Conservation (phyloP, 1,140 invertebrate species). For the Drosophila gunungcola region DNA sequence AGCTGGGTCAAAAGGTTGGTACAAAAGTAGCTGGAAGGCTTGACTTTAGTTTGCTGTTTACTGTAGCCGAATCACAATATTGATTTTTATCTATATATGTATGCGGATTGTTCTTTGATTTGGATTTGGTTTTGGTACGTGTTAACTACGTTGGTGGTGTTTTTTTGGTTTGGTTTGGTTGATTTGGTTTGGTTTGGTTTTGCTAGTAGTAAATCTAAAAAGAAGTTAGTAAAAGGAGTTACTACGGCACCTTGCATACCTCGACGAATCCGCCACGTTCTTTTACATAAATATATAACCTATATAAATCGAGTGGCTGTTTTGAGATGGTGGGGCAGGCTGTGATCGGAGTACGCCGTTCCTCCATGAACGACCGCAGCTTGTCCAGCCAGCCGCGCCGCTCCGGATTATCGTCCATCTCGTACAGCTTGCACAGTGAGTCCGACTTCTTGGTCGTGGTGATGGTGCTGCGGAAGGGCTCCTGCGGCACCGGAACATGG, state of each 20-base stretch:
- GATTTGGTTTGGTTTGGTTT: slow-evolving; percentile 68
- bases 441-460: slow-evolving; percentile 91
- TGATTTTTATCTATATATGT: slow-evolving; percentile 20
- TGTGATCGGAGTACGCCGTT: slow-evolving; percentile 95
- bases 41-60: slow-evolving; percentile 50
- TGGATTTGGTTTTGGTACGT: slow-evolving; percentile 66
- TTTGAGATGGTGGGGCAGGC: slow-evolving; percentile 98
- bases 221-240: slow-evolving; percentile 85
- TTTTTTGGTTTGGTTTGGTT: slow-evolving; percentile 57
- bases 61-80: slow-evolving; percentile 32
- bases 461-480: slow-evolving; percentile 91
- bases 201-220: slow-evolving; percentile 84
- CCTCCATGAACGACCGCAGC: slow-evolving; percentile 96
- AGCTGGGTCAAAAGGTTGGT: slow-evolving; percentile 28
- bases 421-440: slow-evolving; percentile 96
- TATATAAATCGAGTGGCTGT: slow-evolving; percentile 98
- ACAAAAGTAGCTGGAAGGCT: slow-evolving; percentile 29
- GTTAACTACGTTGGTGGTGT: slow-evolving; percentile 65
- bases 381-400: slow-evolving; percentile 96
- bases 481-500: slow-evolving; percentile 91
- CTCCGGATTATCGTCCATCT: slow-evolving; percentile 98
- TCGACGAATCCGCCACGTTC: slow-evolving; percentile 98
- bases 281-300: slow-evolving; percentile 97
- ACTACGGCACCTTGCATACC: slow-evolving; percentile 92
- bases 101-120: slow-evolving; percentile 47